These are phyloP conservation scores for Polypterus senegalus DNA, from an alignment of 2,113 vertebrate species.

Conservation along the genomic window DNA sequence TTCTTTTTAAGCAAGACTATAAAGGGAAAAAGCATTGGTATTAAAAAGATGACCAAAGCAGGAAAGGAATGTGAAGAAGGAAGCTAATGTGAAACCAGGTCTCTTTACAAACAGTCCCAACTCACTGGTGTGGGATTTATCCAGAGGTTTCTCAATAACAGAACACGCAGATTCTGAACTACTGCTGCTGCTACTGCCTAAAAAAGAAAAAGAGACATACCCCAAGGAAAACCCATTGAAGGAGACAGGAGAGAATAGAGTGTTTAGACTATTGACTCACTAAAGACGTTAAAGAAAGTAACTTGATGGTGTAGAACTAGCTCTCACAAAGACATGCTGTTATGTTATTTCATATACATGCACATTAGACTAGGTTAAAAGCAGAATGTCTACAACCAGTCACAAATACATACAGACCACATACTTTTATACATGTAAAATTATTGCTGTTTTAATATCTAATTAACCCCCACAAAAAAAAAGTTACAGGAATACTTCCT, in stretches of 20 bases:
- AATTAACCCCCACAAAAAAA: no score
- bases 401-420: no score
- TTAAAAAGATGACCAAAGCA: conserved; percentile 7
- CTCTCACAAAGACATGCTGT: no score
- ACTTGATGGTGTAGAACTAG: no score
- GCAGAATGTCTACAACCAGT: no score
- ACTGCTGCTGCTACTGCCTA: conserved; percentile 77
- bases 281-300: no score
- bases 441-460: no score
- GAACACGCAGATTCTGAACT: conserved; percentile 72
- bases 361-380: no score
- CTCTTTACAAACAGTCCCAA: conserved; percentile 52
- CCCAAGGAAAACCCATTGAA: conserved; percentile 43
- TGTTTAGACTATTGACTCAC: no score
- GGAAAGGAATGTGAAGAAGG: conserved; percentile 15
- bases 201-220: conserved; percentile 62
- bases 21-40: conserved; percentile 41
- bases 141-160: conserved; percentile 70
- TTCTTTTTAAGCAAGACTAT: conserved; percentile 7
- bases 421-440: no score
- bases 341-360: no score
- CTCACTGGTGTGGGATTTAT: conserved; percentile 78
- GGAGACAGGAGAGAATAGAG: conserved; percentile 16
- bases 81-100: conserved; percentile 15
- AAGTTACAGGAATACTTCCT: no score